Conservation (phyloP, 2,797 vertebrate species). For the Scomberomorus guttatus region DNA sequence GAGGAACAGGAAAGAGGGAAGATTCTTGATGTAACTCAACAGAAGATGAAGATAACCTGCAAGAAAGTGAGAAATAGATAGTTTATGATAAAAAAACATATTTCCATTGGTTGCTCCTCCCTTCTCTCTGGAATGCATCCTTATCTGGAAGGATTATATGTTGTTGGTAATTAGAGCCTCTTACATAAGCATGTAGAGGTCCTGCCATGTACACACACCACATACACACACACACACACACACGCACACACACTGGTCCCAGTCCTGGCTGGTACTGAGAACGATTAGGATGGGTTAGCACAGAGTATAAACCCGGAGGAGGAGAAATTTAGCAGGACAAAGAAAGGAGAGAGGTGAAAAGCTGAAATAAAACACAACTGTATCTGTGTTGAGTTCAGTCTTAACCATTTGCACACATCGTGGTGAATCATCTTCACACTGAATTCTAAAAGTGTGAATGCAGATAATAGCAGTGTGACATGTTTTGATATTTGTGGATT, state of each 20-base stretch:
- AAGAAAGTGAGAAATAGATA: slow-evolving; percentile 7
- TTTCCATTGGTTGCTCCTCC: background rate
- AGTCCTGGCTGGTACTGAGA: slow-evolving; percentile 54
- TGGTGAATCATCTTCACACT: background rate
- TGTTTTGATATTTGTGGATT: background rate
- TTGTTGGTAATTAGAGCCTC: slow-evolving; percentile 38
- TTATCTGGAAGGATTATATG: slow-evolving; percentile 49
- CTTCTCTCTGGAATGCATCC: slow-evolving; percentile 39
- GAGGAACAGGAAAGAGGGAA: background rate
- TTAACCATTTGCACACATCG: too few species aligned
- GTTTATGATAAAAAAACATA: background rate
- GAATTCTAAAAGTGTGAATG: background rate
- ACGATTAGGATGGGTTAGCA: slow-evolving; percentile 30
- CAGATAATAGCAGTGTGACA: too few species aligned
- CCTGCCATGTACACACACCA: slow-evolving; percentile 12
- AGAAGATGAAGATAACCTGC: background rate
- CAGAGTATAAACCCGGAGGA: slow-evolving; percentile 22
- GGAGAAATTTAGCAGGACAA: background rate
- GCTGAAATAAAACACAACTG: background rate
- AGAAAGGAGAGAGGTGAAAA: slow-evolving; percentile 4
- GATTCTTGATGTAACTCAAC: background rate
- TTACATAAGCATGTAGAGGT: slow-evolving; percentile 37
- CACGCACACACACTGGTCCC: slow-evolving; percentile 21
- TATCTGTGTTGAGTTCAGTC: background rate
- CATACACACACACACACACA: slow-evolving; percentile 5